Evolutionary conservation across 2,797 vertebrate species (phyloP).

Genomic region (Sphenodon punctatus): DNA sequence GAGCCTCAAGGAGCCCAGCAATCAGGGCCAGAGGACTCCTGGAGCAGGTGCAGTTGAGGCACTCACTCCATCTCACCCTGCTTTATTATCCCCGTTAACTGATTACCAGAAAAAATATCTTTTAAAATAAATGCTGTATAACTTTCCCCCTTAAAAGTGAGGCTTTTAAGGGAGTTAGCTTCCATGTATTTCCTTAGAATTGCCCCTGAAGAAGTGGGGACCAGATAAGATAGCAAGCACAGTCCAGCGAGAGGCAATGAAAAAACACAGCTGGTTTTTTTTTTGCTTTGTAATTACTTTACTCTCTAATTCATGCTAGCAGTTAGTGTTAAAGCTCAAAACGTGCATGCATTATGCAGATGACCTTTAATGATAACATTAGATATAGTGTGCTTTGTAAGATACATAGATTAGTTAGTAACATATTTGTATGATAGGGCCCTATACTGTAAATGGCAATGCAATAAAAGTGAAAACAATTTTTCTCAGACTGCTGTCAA

Average conservation of each 20-base stretch:
- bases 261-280: slow-evolving; percentile 40
- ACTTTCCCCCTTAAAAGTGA: neutral
- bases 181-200: slow-evolving; percentile 16
- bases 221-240: neutral
- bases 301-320: slow-evolving; percentile 65
- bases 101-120: slow-evolving; percentile 31
- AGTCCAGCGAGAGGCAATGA: neutral
- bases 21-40: too few relatives aligned
- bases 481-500: slow-evolving; percentile 57
- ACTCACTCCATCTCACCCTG: too few relatives aligned
- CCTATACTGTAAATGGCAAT: slow-evolving; percentile 28
- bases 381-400: slow-evolving; percentile 48
- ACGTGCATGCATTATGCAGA: slow-evolving; percentile 66
- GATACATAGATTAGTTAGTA: slow-evolving; percentile 58
- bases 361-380: slow-evolving; percentile 75
- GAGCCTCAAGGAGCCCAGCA: too few relatives aligned
- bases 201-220: neutral
- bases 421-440: slow-evolving; percentile 59
- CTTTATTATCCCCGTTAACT: slow-evolving; percentile 31
- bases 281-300: slow-evolving; percentile 64
- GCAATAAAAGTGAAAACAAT: slow-evolving; percentile 56
- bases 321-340: slow-evolving; percentile 72
- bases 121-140: slow-evolving; percentile 7
- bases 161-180: neutral
- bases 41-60: too few relatives aligned